These are phyloP conservation scores for Myrmecophaga tridactyla DNA, from an alignment of 2,113 vertebrate species.

Conservation along the genomic window DNA sequence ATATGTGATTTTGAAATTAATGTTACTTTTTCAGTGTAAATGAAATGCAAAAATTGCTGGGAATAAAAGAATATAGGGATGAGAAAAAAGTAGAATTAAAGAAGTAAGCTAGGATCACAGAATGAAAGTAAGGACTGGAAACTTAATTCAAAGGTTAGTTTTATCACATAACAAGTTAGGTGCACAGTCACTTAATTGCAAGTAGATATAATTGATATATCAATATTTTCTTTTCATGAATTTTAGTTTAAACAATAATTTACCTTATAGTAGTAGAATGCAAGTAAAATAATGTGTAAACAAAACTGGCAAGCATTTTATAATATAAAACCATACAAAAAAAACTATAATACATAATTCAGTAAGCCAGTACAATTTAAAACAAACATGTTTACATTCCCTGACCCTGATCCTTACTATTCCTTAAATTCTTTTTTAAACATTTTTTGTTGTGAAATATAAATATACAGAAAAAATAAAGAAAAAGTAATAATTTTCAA, in stretches of 20 bases:
- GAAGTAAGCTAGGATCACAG: background rate
- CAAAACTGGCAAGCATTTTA: conserved; percentile 17
- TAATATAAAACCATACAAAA: background rate
- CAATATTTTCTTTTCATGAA: background rate
- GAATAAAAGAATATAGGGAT: background rate
- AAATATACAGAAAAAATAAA: too few species aligned
- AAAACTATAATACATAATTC: background rate
- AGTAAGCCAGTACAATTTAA: background rate
- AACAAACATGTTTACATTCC: background rate
- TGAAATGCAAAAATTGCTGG: background rate
- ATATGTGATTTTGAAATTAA: background rate
- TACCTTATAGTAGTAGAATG: background rate
- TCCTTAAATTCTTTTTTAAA: background rate
- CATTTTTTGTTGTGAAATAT: too few species aligned
- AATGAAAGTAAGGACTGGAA: background rate
- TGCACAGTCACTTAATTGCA: background rate
- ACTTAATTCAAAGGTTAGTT: background rate
- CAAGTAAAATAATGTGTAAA: background rate
- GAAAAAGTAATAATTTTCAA: too few species aligned
- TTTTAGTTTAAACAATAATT: conserved; percentile 16
- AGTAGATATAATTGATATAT: background rate
- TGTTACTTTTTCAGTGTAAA: background rate
- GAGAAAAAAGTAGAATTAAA: too few species aligned
- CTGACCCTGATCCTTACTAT: background rate
- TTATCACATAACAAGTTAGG: background rate